A percentile compares a stretch with the other conserved stretches of the same genome.
Conservation (phyloP, 2,888 invertebrate genomes). For the Hydropsyche betteni region DNA sequence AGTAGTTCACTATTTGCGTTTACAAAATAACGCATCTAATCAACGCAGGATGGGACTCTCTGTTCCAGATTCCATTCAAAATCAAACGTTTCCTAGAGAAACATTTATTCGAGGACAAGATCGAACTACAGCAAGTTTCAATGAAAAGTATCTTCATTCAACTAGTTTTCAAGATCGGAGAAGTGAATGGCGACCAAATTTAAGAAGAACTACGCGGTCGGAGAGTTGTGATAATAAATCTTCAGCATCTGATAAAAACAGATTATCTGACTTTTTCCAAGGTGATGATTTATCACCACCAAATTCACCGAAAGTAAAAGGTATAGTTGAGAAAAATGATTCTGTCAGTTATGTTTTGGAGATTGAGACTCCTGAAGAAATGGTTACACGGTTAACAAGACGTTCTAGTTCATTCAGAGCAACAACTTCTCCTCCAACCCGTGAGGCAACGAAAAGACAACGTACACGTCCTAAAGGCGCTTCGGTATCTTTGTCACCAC, state of each 20-base stretch:
- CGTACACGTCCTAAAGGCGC: conserved; percentile 57
- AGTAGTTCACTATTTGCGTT: conserved; percentile 59
- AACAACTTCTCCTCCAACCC: conserved; percentile 57
- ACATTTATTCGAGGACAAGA: conserved; percentile 43
- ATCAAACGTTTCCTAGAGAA: conserved; percentile 46
- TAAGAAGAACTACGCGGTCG: conserved; percentile 39
- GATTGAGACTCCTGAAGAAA: conserved; percentile 78
- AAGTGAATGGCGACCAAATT: conserved; percentile 40
- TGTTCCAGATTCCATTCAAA: conserved; percentile 32
- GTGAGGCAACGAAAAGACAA: conserved; percentile 58
- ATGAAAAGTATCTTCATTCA: conserved; percentile 53
- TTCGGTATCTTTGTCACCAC: conserved; percentile 60
- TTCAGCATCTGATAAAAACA: conserved; percentile 37
- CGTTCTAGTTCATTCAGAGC: conserved; percentile 73
- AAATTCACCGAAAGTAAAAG: conserved; percentile 79
- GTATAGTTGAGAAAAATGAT: conserved; percentile 84
- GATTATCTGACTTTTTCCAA: conserved; percentile 28
- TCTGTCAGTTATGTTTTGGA: conserved; percentile 89
- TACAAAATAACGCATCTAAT: neutral
- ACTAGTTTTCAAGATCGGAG: conserved; percentile 43
- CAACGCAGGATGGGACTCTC: conserved; percentile 31
- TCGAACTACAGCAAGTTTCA: conserved; percentile 56
- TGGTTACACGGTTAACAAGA: conserved; percentile 75
- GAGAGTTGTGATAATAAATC: conserved; percentile 43
- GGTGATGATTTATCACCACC: conserved; percentile 64